Base-by-base conservation (phyloP, 2,113 vertebrate genomes). In the Zosterops pallidus region DNA sequence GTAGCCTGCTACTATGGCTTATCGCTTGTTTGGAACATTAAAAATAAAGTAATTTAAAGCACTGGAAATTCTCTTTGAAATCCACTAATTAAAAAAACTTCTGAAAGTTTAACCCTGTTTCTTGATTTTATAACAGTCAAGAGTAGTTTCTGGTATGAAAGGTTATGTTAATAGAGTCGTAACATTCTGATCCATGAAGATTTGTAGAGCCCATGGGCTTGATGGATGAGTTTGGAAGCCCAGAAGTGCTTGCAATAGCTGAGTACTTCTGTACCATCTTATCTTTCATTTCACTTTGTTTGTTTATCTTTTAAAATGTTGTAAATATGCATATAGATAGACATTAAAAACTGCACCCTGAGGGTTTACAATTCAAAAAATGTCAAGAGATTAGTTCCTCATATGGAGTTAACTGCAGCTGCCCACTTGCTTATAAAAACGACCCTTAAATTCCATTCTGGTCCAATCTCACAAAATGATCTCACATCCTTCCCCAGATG, bases 401-500 rank as follows among this genome's bases (percentile, higher is more conserved):
- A 31, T 33, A 52, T 0, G 0, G 50, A 86, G 63, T 89, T 72
- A 90, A 92, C 82, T 84, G 57, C 68, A 69, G 80, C 79, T 26
- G 7, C 75, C 63, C 75, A 74, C 89, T 95, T 9, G 12, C 77
- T 94, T 90, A 89, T 93, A 96, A 96, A 86, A 91, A 94, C 3
- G 5, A 57, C n/a, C 39, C 37, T 95, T 76, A 53, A 85, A 59
- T 94, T 77, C 31, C 65, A 72, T 80, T 80, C 84, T 64, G n/a
- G 55, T 77, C 78, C 67, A 89, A 23, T 42, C 83, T 89, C 65
- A 33, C 49, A 88, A 95, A 95, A 74, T 56, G 62, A 63, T 63
- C 42, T 89, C 96, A 95, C 81, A 91, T 86, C 85, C 71, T 95
- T 77, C 74, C 88, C 80, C 90, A 83, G 33, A 70, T 86, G 94